Base-by-base conservation (phyloP, 2,888 invertebrate species). In the Temnothorax ravouxi region DNA sequence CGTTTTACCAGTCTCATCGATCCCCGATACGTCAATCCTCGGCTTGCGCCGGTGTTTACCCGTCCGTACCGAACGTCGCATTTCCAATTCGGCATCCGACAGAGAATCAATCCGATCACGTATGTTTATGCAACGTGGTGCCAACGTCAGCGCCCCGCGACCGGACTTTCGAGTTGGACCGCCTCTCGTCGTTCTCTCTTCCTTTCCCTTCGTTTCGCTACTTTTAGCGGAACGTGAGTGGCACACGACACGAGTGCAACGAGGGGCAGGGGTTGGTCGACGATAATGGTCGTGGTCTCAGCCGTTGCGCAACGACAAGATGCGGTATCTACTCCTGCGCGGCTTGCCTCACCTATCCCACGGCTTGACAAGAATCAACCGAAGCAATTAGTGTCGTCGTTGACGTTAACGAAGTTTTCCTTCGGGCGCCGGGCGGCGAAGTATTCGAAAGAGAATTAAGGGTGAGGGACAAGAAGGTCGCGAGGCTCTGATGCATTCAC, bases 311-410 rank as follows among this genome's bases (percentile, higher is more conserved):
- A 66, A 67, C 72, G n/a, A 83, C 77, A 54, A 74, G 59, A 66
- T 62, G 41, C 41, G 77, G 18, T 79, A 62, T 66, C 50, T 50
- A 38, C 69, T 77, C 69, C 69, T 56, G 59, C 61, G 44, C 66
- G 54, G 25, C 38, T 34, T 25, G 52, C 52, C 77, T 52, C 29
- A 66, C 56, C 81, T 41, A 62, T 71, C 47, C 83, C 18, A 21
- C 21, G 56, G 15, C 25, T 76, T 76, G 79, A 89, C 82, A 86
- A 87, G 84, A 86, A 89, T 84, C 87, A 79, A 85, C 86, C 84
- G 64, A 71, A 86, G 88, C 88, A 89, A 88, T 89, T 86, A 88
- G 86, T 79, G 83, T 88, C 83, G 84, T 84, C 84, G 87, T 79
- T 54, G 77, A 64, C 76, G 76, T 59, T 89, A 89, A 89, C 62